Base-by-base conservation (phyloP, 2,888 invertebrate species). In the Podotricha telesiphe region DNA sequence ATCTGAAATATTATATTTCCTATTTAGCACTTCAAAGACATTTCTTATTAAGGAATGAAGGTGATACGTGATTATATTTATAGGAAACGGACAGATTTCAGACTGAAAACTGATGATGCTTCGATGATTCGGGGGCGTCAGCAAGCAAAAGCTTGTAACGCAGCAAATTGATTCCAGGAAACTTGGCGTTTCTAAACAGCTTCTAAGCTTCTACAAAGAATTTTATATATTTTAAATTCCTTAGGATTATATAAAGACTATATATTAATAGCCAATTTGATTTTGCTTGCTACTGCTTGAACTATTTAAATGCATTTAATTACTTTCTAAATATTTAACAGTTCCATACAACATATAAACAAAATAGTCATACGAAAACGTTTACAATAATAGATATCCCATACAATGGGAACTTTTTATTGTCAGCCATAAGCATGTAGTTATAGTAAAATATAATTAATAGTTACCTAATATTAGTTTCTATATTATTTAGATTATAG, bases 271-370 rank as follows among this genome's bases (percentile, higher is more conserved):
- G 17, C 55, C 34, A 37, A 55, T 55, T 37, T 55, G 20, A 19
- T 55, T 55, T 55, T 37, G 55, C 55, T 34, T 55, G 55, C 17
- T 55, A 34, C 55, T 55, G 55, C 55, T 55, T 55, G 13, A 17
- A 4, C 34, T 34, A 34, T 34, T 55, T 34, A 55, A 8, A 17
- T 55, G 34, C 53, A 28, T 55, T 17, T 53, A 11, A 55, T 1
- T 55, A 34, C 17, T 17, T n/a, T 28, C 22, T 6, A 11, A 37
- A 6, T 20, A 28, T 28, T 10, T 13, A n/a, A n/a, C 34, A 37
- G 3, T 55, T 11, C 8, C 17, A 17, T 3, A 6, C 34, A 17
- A 55, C 37, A 55, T 55, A 13, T 20, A 5, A 50, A 51, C 6
- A 15, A 3, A 11, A 34, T 17, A 42, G 4, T 53, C 7, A 8